Base-by-base conservation (phyloP, 1,140 invertebrate genomes). In the Drosophila suzukii region DNA sequence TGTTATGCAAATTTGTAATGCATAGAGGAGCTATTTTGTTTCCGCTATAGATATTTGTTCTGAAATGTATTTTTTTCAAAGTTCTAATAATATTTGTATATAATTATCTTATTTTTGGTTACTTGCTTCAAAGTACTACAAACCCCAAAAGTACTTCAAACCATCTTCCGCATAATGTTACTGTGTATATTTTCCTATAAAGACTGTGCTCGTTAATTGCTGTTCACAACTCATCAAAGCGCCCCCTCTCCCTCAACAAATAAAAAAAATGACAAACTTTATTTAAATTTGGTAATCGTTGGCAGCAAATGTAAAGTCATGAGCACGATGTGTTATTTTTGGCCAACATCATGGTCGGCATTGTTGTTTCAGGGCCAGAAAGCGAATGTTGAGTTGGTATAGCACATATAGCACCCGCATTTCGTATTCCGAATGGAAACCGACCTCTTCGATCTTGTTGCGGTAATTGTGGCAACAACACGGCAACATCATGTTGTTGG, bases 221-320 rank as follows among this genome's bases (percentile, higher is more conserved):
- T 71, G 63, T 71, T 71, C 50, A 44, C 67, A 57, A 41, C 63
- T 71, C 65, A 57, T 70, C 65, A 66, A 39, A 20, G n/a, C 30
- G 7, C n/a, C 11, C 24, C n/a, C 13, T 13, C 27, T 3, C 13
- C 17, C 13, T 10, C 15, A 10, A n/a, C n/a, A n/a, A n/a, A n/a
- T n/a, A 8, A 12, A 10, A 38, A 41, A 41, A 51, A 61, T 53
- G 59, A 68, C 50, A 58, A 34, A 70, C 27, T 41, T 34, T 72
- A 71, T 71, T 72, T 41, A 56, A 70, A 70, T 70, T 71, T 38
- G 67, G 34, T 39, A 71, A 71, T 71, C 68, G 63, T 57, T 34
- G 44, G 46, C 60, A 32, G 13, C 43, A 67, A 13, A 63, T 51
- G 60, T 60, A 36, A 44, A 17, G 55, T 17, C 55, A 44, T 57